These are phyloP conservation scores for Chloroceryle aenea DNA, from an alignment of 2,113 vertebrate species.

Conservation along the genomic window DNA sequence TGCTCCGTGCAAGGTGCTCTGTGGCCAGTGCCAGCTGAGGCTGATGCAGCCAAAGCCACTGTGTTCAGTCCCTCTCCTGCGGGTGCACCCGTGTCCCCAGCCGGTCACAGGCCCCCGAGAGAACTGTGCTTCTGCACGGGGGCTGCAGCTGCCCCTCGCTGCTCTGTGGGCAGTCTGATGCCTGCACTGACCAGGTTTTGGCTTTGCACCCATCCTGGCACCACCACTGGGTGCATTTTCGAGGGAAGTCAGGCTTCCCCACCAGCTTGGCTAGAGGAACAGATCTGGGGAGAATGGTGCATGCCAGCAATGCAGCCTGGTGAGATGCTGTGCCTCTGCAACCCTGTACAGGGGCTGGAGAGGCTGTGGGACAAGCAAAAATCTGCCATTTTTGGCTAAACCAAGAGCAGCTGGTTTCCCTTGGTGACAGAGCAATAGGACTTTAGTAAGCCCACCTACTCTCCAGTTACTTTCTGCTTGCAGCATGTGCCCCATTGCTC, in stretches of 20 bases:
- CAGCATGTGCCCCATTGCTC: neutral
- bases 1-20: neutral
- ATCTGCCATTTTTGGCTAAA: neutral
- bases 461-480: neutral
- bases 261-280: neutral
- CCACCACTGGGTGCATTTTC: accelerated
- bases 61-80: neutral
- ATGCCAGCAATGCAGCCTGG: accelerated
- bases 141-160: accelerated
- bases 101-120: neutral
- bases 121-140: neutral
- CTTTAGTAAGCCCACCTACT: neutral
- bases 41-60: neutral
- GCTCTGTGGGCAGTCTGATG: neutral
- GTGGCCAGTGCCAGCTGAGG: neutral
- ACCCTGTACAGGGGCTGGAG: neutral
- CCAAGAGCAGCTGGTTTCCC: neutral
- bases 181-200: accelerated
- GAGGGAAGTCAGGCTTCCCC: neutral
- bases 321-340: neutral
- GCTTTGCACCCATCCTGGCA: neutral
- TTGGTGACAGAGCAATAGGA: neutral
- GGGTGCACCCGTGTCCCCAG: neutral
- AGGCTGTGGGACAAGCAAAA: neutral
- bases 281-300: neutral